phyloP scores from a whole-genome alignment of 2,888 invertebrate species.

The Peribatodes rhomboidaria region DNA sequence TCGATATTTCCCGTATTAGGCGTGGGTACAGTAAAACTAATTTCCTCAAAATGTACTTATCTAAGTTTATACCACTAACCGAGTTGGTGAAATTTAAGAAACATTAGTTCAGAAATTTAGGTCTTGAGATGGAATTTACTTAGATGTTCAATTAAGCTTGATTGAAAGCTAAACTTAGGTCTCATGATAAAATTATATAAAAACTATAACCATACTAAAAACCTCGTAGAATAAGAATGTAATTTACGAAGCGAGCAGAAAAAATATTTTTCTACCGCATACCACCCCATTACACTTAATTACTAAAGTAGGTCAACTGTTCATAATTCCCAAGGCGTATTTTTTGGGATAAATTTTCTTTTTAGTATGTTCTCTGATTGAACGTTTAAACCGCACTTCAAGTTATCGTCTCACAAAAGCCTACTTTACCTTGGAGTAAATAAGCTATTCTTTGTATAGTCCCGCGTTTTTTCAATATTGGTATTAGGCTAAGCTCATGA shows the following conservation, averaged over 20 bases:
- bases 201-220: slow-evolving; percentile 9
- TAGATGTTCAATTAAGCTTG: no score
- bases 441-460: slow-evolving; percentile 33
- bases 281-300: slow-evolving; percentile 49
- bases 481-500: slow-evolving; percentile 29
- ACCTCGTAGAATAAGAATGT: slow-evolving; percentile 14
- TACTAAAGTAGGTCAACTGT: slow-evolving; percentile 50
- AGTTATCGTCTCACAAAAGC: slow-evolving; percentile 32
- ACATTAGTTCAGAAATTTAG: no score
- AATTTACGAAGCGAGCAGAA: slow-evolving; percentile 32
- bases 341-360: slow-evolving; percentile 42
- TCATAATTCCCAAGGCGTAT: slow-evolving; percentile 47
- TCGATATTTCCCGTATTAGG: background rate
- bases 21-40: no score
- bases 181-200: slow-evolving; percentile 1
- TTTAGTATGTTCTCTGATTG: slow-evolving; percentile 38
- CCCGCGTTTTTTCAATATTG: slow-evolving; percentile 30
- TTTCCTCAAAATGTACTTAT: no score
- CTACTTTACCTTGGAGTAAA: slow-evolving; percentile 34
- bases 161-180: background rate
- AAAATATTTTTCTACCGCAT: slow-evolving; percentile 44
- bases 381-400: slow-evolving; percentile 39
- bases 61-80: no score
- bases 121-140: background rate
- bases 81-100: no score